Evolutionary conservation across 2,888 invertebrate species (phyloP).

Genomic region (Steinernema hermaphroditum): DNA sequence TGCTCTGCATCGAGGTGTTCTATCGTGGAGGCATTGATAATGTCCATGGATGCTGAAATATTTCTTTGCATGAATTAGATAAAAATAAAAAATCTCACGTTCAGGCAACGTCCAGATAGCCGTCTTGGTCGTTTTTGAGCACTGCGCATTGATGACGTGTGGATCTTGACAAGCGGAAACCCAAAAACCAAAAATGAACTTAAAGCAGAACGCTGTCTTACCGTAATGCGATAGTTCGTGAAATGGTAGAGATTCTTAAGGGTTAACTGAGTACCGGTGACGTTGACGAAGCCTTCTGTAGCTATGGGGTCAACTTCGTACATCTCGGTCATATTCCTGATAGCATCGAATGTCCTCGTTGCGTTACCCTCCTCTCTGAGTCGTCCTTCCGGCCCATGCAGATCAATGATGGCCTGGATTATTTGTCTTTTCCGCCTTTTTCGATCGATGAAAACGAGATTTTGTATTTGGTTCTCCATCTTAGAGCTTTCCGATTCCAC

Average conservation of each 20-base stretch:
- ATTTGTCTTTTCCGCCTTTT: neutral
- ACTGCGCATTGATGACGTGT: neutral
- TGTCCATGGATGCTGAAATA: neutral
- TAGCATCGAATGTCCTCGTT: neutral
- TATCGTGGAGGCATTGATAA: neutral
- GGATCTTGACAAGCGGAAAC: neutral
- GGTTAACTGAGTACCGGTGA: neutral
- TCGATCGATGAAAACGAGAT: neutral
- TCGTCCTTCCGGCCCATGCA: neutral
- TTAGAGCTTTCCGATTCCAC: neutral
- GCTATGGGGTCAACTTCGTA: neutral
- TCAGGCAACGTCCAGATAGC: neutral
- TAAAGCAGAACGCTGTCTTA: neutral
- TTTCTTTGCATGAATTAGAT: neutral
- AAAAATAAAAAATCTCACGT: neutral
- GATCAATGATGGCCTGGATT: neutral
- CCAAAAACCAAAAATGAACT: neutral
- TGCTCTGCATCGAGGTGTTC: neutral
- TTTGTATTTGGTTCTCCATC: neutral
- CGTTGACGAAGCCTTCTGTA: neutral
- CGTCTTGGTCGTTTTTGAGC: neutral
- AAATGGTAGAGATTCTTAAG: neutral
- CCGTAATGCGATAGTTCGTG: slow-evolving; percentile 13
- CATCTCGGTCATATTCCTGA: neutral
- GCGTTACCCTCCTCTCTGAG: neutral